A percentile compares a stretch with the other conserved stretches of the same genome.
Evolutionary conservation across 2,888 invertebrate genomes (phyloP).

Genomic region (Lomographa bimaculata): DNA sequence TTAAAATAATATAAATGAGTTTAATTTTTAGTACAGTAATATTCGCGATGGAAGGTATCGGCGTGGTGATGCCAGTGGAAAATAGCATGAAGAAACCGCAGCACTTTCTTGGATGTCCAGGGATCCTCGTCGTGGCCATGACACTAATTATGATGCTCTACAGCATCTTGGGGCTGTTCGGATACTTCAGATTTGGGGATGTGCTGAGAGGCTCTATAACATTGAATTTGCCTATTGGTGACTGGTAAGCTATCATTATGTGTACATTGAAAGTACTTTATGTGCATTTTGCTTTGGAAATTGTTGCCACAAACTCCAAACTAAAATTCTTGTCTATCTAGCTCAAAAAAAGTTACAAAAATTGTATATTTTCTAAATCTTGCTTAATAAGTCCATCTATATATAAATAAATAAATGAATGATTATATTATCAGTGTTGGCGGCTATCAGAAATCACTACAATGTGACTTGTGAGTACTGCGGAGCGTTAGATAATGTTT

Average conservation of each 20-base stretch:
- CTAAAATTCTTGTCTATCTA: too few relatives aligned
- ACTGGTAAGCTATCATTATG: slow-evolving; percentile 81
- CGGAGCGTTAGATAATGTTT: too few relatives aligned
- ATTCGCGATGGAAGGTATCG: slow-evolving; percentile 98
- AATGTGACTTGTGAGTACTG: too few relatives aligned
- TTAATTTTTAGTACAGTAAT: slow-evolving; percentile 89
- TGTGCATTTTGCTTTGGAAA: too few relatives aligned
- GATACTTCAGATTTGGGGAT: slow-evolving; percentile 93
- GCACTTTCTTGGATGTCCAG: slow-evolving; percentile 91
- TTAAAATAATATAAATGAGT: too few relatives aligned
- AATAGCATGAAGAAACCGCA: slow-evolving; percentile 94
- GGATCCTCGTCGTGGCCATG: slow-evolving; percentile 95
- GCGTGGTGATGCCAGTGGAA: slow-evolving; percentile 96
- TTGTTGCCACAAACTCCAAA: too few relatives aligned
- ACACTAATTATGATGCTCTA: slow-evolving; percentile 90
- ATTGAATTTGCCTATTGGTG: slow-evolving; percentile 88
- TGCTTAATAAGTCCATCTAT: too few relatives aligned
- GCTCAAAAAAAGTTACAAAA: too few relatives aligned
- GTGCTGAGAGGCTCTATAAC: slow-evolving; percentile 90
- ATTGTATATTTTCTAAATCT: too few relatives aligned
- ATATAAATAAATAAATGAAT: slow-evolving; percentile 7
- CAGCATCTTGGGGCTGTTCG: slow-evolving; percentile 92
- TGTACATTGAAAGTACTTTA: too few relatives aligned
- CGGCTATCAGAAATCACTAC: too few relatives aligned
- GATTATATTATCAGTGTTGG: too few relatives aligned